Conservation (phyloP, 2,888 invertebrate species). For the Ophion obscuratus region DNA sequence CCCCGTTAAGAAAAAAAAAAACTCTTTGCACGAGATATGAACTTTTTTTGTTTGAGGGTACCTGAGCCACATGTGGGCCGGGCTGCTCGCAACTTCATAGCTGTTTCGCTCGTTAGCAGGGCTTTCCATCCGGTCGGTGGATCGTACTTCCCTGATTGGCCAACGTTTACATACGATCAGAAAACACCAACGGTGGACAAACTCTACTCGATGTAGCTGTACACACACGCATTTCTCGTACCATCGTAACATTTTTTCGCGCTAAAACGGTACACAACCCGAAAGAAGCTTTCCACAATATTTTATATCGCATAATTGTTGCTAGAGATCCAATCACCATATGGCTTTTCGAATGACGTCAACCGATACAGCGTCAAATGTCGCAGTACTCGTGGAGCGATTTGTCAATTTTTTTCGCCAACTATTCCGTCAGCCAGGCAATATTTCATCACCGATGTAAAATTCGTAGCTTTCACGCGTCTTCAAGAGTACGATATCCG, state of each 20-base stretch:
- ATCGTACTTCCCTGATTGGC: conserved; percentile 85
- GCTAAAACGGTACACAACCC: neutral
- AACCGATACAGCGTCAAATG: neutral
- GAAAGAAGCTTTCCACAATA: neutral
- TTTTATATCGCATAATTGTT: neutral
- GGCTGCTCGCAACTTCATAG: conserved; percentile 83
- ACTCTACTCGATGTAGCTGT: conserved; percentile 53
- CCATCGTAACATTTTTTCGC: neutral
- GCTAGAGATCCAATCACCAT: neutral
- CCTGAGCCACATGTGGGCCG: conserved; percentile 83
- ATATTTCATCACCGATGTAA: neutral
- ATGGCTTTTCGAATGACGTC: neutral
- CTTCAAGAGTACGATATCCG: too few relatives aligned
- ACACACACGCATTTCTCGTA: conserved; percentile 28
- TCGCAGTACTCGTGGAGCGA: conserved; percentile 19
- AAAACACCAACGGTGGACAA: conserved; percentile 65
- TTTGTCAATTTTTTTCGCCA: neutral
- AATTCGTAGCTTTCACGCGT: too few relatives aligned
- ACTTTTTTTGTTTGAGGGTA: conserved; percentile 79
- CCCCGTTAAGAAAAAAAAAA: neutral
- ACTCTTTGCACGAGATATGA: conserved; percentile 70
- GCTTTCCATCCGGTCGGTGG: conserved; percentile 86
- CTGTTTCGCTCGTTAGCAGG: conserved; percentile 82
- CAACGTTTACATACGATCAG: conserved; percentile 73
- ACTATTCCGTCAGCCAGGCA: neutral